Conservation (phyloP, 2,888 invertebrate genomes). For the Prosopocoilus inquinatus region DNA sequence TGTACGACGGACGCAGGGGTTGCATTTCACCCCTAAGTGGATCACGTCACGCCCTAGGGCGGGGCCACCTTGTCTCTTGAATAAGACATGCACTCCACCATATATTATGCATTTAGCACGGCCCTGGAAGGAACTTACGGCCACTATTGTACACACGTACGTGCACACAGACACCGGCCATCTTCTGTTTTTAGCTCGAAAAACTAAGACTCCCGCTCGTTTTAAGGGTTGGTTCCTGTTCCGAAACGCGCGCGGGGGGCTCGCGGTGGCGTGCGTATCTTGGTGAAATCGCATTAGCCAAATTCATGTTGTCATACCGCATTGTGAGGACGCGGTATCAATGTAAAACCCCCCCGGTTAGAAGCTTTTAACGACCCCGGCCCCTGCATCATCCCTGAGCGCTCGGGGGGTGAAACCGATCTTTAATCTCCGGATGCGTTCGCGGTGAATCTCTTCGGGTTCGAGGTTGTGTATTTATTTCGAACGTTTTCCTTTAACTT, state of each 20-base stretch:
- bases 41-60: slow-evolving; percentile 13
- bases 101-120: slow-evolving; percentile 17
- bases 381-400: slow-evolving; percentile 26
- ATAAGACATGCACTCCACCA: slow-evolving; percentile 16
- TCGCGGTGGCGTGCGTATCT: neutral
- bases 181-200: no score
- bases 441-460: slow-evolving; percentile 21
- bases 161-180: slow-evolving; percentile 4
- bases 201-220: no score
- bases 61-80: slow-evolving; percentile 11
- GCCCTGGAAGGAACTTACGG: neutral
- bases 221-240: no score
- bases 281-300: slow-evolving; percentile 31
- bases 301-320: slow-evolving; percentile 31
- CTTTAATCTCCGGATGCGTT: slow-evolving; percentile 32
- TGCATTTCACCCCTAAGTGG: slow-evolving; percentile 14
- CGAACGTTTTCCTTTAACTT: no score
- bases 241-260: no score
- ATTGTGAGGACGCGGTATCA: slow-evolving; percentile 24
- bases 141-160: slow-evolving; percentile 1
- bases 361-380: slow-evolving; percentile 33
- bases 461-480: neutral
- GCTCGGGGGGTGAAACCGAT: slow-evolving; percentile 28
- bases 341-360: slow-evolving; percentile 24
- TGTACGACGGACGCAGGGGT: slow-evolving; percentile 1